These are phyloP conservation scores for Chromobotia macracanthus DNA, from an alignment of 2,797 vertebrate species.

Conservation along the genomic window DNA sequence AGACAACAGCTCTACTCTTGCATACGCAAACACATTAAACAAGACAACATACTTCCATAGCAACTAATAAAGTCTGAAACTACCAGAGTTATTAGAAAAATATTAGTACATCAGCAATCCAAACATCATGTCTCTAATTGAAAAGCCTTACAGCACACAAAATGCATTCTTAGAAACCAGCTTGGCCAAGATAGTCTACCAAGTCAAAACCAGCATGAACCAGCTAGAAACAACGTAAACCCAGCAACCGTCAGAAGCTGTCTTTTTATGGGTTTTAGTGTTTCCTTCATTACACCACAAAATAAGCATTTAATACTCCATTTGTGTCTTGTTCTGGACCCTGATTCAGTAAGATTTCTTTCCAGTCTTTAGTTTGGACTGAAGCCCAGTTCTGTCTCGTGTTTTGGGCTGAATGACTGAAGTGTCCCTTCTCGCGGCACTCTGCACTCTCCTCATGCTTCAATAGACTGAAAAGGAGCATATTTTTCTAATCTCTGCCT, in stretches of 20 bases:
- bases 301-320: conserved; percentile 27
- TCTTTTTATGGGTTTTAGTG: neutral
- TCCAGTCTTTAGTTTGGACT: conserved; percentile 33
- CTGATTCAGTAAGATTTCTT: conserved; percentile 9
- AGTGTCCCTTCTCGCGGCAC: conserved; percentile 10
- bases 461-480: conserved; percentile 46
- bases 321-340: conserved; percentile 8
- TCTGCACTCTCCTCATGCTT: conserved; percentile 31
- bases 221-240: neutral
- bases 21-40: conserved; percentile 52
- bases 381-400: conserved; percentile 31
- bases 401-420: conserved; percentile 34
- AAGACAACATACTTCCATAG: conserved; percentile 20
- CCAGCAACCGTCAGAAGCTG: neutral
- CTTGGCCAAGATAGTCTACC: neutral
- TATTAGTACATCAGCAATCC: neutral
- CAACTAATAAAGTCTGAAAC: conserved; percentile 24
- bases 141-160: neutral
- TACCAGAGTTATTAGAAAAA: neutral
- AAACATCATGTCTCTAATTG: neutral
- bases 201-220: neutral
- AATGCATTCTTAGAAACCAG: neutral
- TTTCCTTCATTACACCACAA: neutral
- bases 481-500: conserved; percentile 33
- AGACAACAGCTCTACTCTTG: conserved; percentile 44